Evolutionary conservation across 1,140 invertebrate species (phyloP), one percentile per base, ranked within the genome.

Genomic region (Coptotermes formosanus): DNA sequence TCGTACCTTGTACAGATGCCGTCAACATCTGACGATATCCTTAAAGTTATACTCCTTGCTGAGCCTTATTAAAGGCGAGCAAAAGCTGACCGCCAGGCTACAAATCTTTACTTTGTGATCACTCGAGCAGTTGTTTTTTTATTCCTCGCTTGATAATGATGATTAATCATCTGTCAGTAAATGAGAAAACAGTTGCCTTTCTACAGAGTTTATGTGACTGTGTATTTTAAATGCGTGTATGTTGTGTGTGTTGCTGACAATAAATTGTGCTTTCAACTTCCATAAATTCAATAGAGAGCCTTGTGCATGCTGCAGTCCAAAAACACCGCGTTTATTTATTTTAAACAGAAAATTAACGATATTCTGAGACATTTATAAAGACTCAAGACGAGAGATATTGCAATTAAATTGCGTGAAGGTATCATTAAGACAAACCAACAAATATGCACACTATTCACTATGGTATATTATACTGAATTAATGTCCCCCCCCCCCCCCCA

Each of bases 111-210:
- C 19, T 55, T 55, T 55, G 52, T 55, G 52, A 21, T 21, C 52
- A 21, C 3, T 55, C 14, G 52, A 55, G 19, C 19, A 19, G 52
- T 55, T 55, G 48, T 21, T 55, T 55, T 19, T 55, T 19, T 55
- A 55, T 38, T 38, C 14, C 16, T 55, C 14, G 52, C 14, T 75
- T 75, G n/a, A 75, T 75, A 75, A 30, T 30, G 25, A 30, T 30
- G 64, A 75, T 75, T 75, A 75, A 75, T 75, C 64, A 9, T 75
- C 64, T 75, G 64, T 75, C 64, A 75, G n/a, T 14, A 75, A 75
- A 75, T 30, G 8, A 30, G n/a, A 19, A 75, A 55, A 55, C 19
- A 55, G 52, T 16, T 21, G 19, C 19, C 3, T 30, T 75, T 75
- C 25, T 75, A 14, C 64, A 30, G 64, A 75, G 25, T n/a, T 30